Evolutionary conservation across 2,888 invertebrate species (phyloP), one percentile per base, ranked within the genome.

Genomic region (Nezara viridula): DNA sequence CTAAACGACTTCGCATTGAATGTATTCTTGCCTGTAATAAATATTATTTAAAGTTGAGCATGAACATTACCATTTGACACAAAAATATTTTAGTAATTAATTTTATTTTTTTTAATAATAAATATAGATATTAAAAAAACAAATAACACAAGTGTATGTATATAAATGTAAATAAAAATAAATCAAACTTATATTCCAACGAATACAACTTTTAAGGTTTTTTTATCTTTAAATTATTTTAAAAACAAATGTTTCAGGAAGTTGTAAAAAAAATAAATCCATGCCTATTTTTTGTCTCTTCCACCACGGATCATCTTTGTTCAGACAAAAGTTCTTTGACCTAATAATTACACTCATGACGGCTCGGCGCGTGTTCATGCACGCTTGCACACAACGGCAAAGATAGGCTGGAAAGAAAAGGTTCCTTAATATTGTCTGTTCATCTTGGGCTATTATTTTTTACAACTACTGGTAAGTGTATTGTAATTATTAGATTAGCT

Each of bases 311-410:
- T 73, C 66, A 73, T 32, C 66, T 21, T 37, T 73, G 27, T 27
- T 37, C 19, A 37, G 66, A 19, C 66, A 73, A 21, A 73, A 73
- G 66, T 73, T 73, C 66, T 73, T 73, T 37, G 66, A 73, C 66
- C 66, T 21, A 73, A 19, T 73, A 37, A 73, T 73, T 73, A 73
- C 37, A 37, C 66, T 37, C 66, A 73, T 73, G 37, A 37, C 37
- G 37, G 66, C 37, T 27, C 19, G 37, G 37, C 66, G 32, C 66
- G 66, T 73, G 66, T 73, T 73, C 66, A 73, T 73, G 66, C 66
- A 73, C 66, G 66, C 66, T 32, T 73, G 66, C 66, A 73, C 66
- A 73, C 66, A 73, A 37, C 66, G 66, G 66, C 37, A 37, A 73
- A 73, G 66, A 66, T 32, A 19, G 37, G 21, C 32, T 37, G 66